Evolutionary conservation across 2,113 vertebrate species (phyloP).

Genomic region (Tautogolabrus adspersus): DNA sequence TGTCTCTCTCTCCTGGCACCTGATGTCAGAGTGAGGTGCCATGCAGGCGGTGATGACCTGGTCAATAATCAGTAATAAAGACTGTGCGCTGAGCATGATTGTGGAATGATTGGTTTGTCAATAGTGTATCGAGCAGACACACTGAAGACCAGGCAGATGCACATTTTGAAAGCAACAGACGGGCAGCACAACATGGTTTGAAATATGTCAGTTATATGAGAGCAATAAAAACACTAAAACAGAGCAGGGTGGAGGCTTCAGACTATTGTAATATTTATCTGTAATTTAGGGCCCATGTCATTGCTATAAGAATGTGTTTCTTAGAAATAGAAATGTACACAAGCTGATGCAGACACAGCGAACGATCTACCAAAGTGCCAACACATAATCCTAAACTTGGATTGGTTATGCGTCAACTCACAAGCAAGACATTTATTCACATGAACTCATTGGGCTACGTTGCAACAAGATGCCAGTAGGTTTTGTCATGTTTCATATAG

Average conservation of each 20-base stretch:
- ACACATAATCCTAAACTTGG: neutral
- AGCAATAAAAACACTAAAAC: constrained; percentile 52
- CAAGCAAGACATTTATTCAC: too few species aligned
- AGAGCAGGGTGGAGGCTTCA: constrained; percentile 19
- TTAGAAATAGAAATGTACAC: neutral
- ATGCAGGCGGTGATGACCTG: constrained; percentile 69
- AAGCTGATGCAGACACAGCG: neutral
- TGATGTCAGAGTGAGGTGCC: constrained; percentile 68
- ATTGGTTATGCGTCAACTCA: neutral
- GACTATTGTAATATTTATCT: neutral
- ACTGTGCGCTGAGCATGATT: constrained; percentile 81
- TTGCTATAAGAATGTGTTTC: neutral
- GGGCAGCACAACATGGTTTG: constrained; percentile 53
- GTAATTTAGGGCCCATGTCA: constrained; percentile 2
- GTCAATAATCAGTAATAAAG: constrained; percentile 82
- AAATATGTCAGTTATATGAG: constrained; percentile 62
- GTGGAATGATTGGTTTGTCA: constrained; percentile 79
- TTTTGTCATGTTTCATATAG: too few species aligned
- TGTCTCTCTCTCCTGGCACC: constrained; percentile 54
- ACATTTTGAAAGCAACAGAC: constrained; percentile 66
- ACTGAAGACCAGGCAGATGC: constrained; percentile 67
- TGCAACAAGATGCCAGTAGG: neutral
- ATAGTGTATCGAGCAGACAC: constrained; percentile 76
- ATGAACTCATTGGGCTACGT: too few species aligned
- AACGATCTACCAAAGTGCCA: neutral